phyloP scores from a whole-genome alignment of 2,797 vertebrate genomes.

The Sebastes taczanowskii region DNA sequence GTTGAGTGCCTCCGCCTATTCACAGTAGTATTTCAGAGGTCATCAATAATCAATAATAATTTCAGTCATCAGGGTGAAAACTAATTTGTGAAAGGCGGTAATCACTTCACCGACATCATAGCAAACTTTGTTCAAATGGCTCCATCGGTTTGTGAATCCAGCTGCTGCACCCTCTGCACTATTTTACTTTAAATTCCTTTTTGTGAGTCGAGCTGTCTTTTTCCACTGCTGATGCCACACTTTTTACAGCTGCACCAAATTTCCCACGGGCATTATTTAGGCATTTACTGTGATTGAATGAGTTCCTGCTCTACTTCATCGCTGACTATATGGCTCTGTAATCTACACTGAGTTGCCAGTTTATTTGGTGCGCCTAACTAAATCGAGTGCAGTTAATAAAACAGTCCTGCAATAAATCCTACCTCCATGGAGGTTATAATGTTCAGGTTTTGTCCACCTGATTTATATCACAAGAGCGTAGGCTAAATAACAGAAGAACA shows the following conservation, averaged over 20 bases:
- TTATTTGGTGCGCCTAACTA: not conserved
- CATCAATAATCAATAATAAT: not conserved
- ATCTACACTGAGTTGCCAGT: no score
- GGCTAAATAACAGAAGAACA: not conserved
- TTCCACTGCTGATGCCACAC: slow-evolving; percentile 10
- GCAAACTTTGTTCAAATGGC: not conserved
- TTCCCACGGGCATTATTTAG: slow-evolving; percentile 34
- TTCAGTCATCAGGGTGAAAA: not conserved
- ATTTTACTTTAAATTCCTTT: not conserved
- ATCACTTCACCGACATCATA: not conserved
- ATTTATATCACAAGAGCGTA: not conserved
- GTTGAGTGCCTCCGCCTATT: not conserved
- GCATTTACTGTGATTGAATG: slow-evolving; percentile 10
- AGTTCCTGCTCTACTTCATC: slow-evolving; percentile 17
- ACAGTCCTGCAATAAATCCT: not conserved
- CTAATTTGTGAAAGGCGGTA: not conserved
- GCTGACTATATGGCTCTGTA: not conserved
- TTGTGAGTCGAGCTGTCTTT: not conserved
- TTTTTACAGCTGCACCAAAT: slow-evolving; percentile 21
- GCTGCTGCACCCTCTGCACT: not conserved
- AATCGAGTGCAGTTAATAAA: not conserved
- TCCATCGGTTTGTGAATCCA: not conserved
- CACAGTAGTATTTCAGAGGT: not conserved
- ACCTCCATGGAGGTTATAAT: not conserved
- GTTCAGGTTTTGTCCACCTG: not conserved